A percentile compares a stretch with the other conserved stretches of the same genome.
Conservation (phyloP, 37 sponge, comb jelly and placozoan genomes). For the Spongilla lacustris region DNA sequence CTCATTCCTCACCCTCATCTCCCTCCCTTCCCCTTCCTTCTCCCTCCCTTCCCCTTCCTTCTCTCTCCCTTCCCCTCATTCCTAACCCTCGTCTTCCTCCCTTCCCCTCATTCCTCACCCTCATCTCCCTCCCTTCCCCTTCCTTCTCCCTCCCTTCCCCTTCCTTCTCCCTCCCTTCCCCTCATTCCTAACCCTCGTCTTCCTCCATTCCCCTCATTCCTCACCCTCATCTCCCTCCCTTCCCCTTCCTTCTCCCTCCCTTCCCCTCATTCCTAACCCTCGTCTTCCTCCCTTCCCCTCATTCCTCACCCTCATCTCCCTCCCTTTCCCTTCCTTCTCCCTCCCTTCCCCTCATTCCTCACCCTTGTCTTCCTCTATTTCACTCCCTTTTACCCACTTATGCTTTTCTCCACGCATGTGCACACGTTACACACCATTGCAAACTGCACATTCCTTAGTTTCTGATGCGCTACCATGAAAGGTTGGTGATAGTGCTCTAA, state of each 20-base stretch:
- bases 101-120: background rate
- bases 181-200: background rate
- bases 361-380: too few relatives aligned
- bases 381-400: background rate
- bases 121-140: background rate
- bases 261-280: background rate
- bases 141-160: background rate
- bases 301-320: too few relatives aligned
- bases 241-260: background rate
- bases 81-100: background rate
- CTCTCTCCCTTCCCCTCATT: background rate
- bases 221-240: background rate
- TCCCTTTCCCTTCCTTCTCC: too few relatives aligned
- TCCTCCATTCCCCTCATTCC: background rate
- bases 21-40: background rate
- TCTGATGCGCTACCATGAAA: slow-evolving; percentile 92
- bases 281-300: too few relatives aligned
- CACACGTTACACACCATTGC: too few relatives aligned
- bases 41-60: background rate
- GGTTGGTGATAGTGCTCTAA: slow-evolving; percentile 32
- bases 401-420: too few relatives aligned
- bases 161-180: background rate
- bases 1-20: background rate
- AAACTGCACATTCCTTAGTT: slow-evolving; percentile 42
- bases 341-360: too few relatives aligned